Base-by-base conservation (phyloP, 2,113 vertebrate genomes). In the Bufo gargarizans region DNA sequence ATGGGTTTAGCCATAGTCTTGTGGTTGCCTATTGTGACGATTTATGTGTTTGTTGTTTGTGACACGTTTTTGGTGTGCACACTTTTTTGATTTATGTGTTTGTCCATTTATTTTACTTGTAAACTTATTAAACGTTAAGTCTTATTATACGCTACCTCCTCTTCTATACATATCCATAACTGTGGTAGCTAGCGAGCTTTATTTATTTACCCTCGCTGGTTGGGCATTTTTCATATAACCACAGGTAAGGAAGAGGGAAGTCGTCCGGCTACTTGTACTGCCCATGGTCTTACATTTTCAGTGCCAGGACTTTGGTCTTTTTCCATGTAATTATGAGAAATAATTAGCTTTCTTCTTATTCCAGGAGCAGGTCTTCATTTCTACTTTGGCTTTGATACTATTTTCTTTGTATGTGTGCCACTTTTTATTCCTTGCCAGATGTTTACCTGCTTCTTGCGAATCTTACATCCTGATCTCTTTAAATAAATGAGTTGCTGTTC, bases 301-400 rank as follows among this genome's bases (percentile, higher is more conserved):
- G 45, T 74, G 71, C 71, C 71, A 74, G 71, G 71, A 47, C 71
- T 74, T 74, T 74, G 71, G 71, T 74, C 43, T 74, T 74, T 74
- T 74, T 74, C 71, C 71, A 74, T 74, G 71, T 49, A 74, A 74
- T 74, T 47, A 74, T 74, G 71, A 74, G 43, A 74, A 47, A 74
- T 74, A 74, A 74, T 74, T 74, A 74, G 71, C 71, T 74, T 74
- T 74, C 71, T 74, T 74, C 71, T 74, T 47, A 74, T 74, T 74
- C 71, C 71, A 74, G 71, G 71, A 74, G 71, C 71, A 74, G 71
- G 71, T 74, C 71, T 74, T 74, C 71, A 74, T 74, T 74, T 74
- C 71, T 74, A 19, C 71, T 45, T 74, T 74, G 71, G 71, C 71
- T 49, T 47, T 74, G 43, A 74, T 74, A 74, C 71, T 74, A 74